Evolutionary conservation across 2,888 invertebrate species (phyloP), one percentile per base, ranked within the genome.

Genomic region (Agriopis aurantiaria): DNA sequence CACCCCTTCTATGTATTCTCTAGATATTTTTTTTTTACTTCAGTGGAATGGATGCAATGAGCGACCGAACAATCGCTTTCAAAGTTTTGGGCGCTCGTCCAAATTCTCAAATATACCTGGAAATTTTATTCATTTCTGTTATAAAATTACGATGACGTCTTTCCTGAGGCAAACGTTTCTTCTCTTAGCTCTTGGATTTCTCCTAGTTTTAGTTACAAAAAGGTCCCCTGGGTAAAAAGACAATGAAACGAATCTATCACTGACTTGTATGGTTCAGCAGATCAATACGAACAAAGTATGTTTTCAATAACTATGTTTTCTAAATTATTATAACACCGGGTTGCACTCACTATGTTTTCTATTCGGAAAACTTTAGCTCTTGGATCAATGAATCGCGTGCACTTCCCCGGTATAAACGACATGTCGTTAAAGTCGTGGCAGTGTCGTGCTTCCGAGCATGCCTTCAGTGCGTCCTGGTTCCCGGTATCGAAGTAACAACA

Each of bases 401-500:
- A 10, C 49, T 41, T 41, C 11, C 48, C 59, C 45, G 46, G 12
- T 60, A 48, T 40, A 49, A 60, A 60, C 14, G 60, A 5, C 14
- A 60, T 41, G 14, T 60, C 41, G 48, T 60, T 60, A 46, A 59
- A 23, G 46, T 23, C n/a, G 9, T 41, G 61, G 12, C 55, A 55
- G 49, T 33, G 41, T 48, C 55, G 23, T 48, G 57, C 23, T 23
- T 60, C 59, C 48, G n/a, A 55, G 45, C 11, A 43, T 57, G 40
- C 33, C 41, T 17, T 43, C 43, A 12, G 63, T 48, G 33, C 5
- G 66, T 70, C 70, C 70, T 56, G 53, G 55, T 63, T 68, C 65
- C 71, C 61, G 65, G 23, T 71, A 71, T 71, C 62, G 68, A 68
- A 65, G 68, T 49, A 71, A 68, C 65, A 65, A 41, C 8, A 40